phyloP scores from a whole-genome alignment of 2,113 vertebrate species.

The Protobothrops flavoviridis region DNA sequence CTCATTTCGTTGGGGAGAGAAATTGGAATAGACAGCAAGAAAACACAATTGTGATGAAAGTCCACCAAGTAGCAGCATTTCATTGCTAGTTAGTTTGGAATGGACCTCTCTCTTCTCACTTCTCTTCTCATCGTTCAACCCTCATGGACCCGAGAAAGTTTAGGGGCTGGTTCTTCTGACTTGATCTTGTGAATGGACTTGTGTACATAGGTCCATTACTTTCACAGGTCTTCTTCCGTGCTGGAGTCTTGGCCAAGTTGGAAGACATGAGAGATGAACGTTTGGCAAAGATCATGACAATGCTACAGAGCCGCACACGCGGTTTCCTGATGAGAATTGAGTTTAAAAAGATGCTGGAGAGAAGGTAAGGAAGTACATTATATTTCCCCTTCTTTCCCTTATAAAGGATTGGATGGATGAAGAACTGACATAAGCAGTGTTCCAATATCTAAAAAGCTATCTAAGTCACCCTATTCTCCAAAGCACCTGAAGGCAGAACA shows the following conservation, averaged over 20 bases:
- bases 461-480: no score
- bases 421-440: background rate
- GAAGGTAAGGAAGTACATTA: constrained; percentile 45
- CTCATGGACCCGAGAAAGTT: no score
- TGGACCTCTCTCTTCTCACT: background rate
- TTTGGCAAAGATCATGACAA: constrained; percentile 68
- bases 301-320: constrained; percentile 58
- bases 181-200: background rate
- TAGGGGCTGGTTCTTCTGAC: background rate
- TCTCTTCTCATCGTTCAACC: background rate
- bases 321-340: constrained; percentile 72
- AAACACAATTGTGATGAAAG: background rate
- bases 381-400: background rate
- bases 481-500: no score
- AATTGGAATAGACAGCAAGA: background rate
- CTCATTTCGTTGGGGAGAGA: background rate
- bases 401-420: background rate
- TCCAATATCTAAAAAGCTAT: no score
- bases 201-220: background rate
- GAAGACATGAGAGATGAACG: constrained; percentile 70
- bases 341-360: constrained; percentile 66
- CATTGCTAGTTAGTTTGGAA: background rate
- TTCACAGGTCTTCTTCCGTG: constrained; percentile 70
- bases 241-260: constrained; percentile 66
- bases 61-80: background rate